These are phyloP conservation scores for Ophonus ardosiacus DNA, from an alignment of 2,888 invertebrate species.

Conservation along the genomic window DNA sequence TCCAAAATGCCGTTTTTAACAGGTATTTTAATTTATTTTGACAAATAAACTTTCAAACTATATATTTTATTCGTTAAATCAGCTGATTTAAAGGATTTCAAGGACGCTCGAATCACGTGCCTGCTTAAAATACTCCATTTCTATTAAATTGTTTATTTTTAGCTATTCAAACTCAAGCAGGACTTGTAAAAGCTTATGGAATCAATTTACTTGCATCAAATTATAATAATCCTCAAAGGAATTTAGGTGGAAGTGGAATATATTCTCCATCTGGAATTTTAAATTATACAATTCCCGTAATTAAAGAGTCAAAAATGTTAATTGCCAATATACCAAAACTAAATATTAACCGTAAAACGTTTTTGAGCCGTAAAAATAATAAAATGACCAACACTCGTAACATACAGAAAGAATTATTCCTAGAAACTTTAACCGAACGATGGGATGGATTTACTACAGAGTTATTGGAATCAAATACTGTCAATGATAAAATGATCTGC, in stretches of 20 bases:
- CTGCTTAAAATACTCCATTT: no score
- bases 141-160: background rate
- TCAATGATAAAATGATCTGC: background rate
- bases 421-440: background rate
- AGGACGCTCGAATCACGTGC: no score
- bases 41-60: no score
- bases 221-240: background rate
- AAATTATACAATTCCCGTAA: background rate
- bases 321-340: background rate
- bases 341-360: background rate
- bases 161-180: conserved; percentile 5
- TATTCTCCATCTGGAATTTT: background rate
- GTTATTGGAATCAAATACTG: background rate
- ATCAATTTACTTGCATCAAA: conserved; percentile 12
- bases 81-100: no score
- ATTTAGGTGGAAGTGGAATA: background rate
- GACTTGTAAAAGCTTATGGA: background rate
- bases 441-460: conserved; percentile 15
- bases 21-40: background rate
- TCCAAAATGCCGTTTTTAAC: conserved; percentile 11
- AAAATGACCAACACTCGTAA: background rate
- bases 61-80: no score
- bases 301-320: background rate
- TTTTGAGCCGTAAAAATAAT: background rate
- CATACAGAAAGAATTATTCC: background rate